These are phyloP conservation scores for Vanessa tameamea DNA, from an alignment of 1,140 invertebrate genomes.

Conservation along the genomic window DNA sequence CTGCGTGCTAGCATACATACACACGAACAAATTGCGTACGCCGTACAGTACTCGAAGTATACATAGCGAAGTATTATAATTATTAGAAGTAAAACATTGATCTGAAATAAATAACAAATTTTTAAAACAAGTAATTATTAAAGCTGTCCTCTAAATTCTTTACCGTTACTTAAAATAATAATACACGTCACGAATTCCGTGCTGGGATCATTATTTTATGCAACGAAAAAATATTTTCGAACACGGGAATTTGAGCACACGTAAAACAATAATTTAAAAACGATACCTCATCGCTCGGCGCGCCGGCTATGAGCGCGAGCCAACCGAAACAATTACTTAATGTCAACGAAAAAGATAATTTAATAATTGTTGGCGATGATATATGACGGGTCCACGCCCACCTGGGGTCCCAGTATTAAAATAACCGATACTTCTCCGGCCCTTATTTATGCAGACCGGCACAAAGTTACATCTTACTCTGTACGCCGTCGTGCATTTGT, in stretches of 20 bases:
- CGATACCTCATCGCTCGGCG: conserved; percentile 61
- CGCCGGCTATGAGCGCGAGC: conserved; percentile 60
- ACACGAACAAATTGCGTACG: neutral
- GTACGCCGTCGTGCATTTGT: conserved; percentile 74
- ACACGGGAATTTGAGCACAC: conserved; percentile 58
- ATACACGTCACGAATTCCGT: conserved; percentile 1
- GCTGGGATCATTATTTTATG: conserved; percentile 38
- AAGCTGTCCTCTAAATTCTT: neutral
- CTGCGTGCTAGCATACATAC: no score
- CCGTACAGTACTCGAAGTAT: neutral
- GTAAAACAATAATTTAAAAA: conserved; percentile 65
- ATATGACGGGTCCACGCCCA: conserved; percentile 70
- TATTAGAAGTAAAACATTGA: neutral
- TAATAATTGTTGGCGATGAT: conserved; percentile 79
- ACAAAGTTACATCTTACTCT: conserved; percentile 77
- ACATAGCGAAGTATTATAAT: neutral
- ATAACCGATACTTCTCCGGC: conserved; percentile 68
- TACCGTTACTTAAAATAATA: conserved; percentile 4
- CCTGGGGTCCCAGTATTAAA: conserved; percentile 72
- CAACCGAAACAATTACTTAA: conserved; percentile 78
- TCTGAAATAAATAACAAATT: conserved; percentile 2
- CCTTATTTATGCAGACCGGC: conserved; percentile 74
- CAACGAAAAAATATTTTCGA: conserved; percentile 47
- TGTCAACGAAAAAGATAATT: conserved; percentile 80
- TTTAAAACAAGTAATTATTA: neutral